Conservation (phyloP, 2,888 invertebrate genomes). For the Caenorhabditis japonica region DNA sequence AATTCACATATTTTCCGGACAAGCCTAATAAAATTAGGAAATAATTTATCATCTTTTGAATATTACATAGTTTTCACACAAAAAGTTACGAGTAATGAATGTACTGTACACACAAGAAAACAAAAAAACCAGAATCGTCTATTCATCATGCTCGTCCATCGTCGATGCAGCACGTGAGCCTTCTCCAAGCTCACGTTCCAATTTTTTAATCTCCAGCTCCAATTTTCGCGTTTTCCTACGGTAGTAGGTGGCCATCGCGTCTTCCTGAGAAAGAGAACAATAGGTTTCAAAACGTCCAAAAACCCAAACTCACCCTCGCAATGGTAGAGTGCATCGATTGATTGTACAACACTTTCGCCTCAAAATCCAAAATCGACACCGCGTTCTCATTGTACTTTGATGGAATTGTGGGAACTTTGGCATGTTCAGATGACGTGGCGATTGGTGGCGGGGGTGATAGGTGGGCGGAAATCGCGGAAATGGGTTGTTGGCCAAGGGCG, state of each 20-base stretch:
- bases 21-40: no score
- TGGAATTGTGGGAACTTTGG: neutral
- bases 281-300: no score
- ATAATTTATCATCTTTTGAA: no score
- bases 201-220: slow-evolving; percentile 34
- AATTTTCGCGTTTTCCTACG: slow-evolving; percentile 34
- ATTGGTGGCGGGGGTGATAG: neutral
- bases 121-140: no score
- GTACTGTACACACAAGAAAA: no score
- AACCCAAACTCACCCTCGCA: slow-evolving; percentile 27
- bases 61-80: no score
- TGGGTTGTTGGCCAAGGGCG: neutral
- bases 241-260: slow-evolving; percentile 36
- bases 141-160: slow-evolving; percentile 7
- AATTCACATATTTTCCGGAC: no score
- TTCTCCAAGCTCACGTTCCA: slow-evolving; percentile 38
- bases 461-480: neutral
- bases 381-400: slow-evolving; percentile 14
- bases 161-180: neutral
- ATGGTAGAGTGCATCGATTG: slow-evolving; percentile 25
- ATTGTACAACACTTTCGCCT: slow-evolving; percentile 39
- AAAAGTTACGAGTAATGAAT: no score
- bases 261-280: slow-evolving; percentile 21
- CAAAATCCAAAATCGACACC: slow-evolving; percentile 21
- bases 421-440: neutral